A percentile compares a stretch with the other conserved stretches of the same genome.
Conservation (phyloP, 2,888 invertebrate genomes). For the Chaetogeoica ovagalla region DNA sequence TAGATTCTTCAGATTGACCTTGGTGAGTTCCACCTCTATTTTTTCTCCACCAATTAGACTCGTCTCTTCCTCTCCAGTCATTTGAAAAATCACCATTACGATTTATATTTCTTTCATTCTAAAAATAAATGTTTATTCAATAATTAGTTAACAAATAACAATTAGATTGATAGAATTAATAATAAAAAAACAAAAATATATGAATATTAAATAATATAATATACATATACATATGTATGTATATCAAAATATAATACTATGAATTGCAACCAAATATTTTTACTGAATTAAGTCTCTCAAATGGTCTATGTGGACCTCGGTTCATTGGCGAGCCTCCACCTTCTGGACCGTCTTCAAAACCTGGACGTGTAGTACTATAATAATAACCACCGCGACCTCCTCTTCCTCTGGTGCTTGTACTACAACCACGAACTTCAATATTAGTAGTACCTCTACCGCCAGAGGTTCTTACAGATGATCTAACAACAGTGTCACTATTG, state of each 20-base stretch:
- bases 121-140: constrained; percentile 7
- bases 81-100: constrained; percentile 45
- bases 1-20: constrained; percentile 45
- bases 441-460: constrained; percentile 55
- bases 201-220: neutral
- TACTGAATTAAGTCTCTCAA: constrained; percentile 55
- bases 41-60: constrained; percentile 51
- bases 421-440: constrained; percentile 55
- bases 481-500: constrained; percentile 62
- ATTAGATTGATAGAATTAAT: neutral
- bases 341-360: constrained; percentile 60
- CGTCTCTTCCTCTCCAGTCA: constrained; percentile 49
- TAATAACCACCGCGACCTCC: constrained; percentile 57
- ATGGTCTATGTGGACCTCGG: constrained; percentile 54
- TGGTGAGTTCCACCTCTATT: constrained; percentile 46
- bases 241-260: too few species aligned
- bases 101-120: constrained; percentile 49
- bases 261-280: neutral
- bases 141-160: neutral
- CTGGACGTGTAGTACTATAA: constrained; percentile 60
- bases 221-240: too few species aligned
- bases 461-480: constrained; percentile 55
- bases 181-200: neutral
- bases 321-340: constrained; percentile 50
- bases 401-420: constrained; percentile 55